phyloP scores from a whole-genome alignment of 1,140 invertebrate species.

The Aleiodes sp. region DNA sequence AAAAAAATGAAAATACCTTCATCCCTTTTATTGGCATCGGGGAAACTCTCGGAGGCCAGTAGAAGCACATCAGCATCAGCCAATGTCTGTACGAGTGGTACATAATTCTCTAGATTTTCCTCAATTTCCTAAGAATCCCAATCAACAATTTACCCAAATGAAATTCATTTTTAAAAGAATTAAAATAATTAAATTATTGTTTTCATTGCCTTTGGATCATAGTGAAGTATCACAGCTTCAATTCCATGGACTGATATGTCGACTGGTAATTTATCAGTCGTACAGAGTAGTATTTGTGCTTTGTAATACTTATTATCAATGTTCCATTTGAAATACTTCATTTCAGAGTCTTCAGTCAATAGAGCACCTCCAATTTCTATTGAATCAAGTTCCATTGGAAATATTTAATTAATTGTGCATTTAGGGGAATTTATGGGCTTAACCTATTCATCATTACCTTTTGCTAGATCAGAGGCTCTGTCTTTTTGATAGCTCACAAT shows the following conservation, averaged over 20 bases:
- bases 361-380: constrained; percentile 58
- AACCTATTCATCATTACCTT: constrained; percentile 43
- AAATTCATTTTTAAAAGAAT: background rate
- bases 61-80: constrained; percentile 52
- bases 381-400: constrained; percentile 42
- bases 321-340: constrained; percentile 68
- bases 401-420: background rate
- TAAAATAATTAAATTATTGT: background rate
- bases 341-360: constrained; percentile 53
- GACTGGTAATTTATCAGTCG: constrained; percentile 61
- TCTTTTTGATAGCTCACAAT: constrained; percentile 49
- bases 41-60: constrained; percentile 57
- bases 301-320: constrained; percentile 77
- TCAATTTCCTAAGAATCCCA: constrained; percentile 57
- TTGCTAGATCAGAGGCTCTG: constrained; percentile 55
- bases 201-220: constrained; percentile 68
- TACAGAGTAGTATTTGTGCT: constrained; percentile 68
- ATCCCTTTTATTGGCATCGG: constrained; percentile 55
- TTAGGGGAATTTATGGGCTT: background rate
- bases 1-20: constrained; percentile 47
- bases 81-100: constrained; percentile 44
- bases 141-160: constrained; percentile 23
- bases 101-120: constrained; percentile 48
- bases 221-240: constrained; percentile 71
- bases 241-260: constrained; percentile 62